Conservation (phyloP, 1,140 invertebrate species). For the Hestina assimilis region DNA sequence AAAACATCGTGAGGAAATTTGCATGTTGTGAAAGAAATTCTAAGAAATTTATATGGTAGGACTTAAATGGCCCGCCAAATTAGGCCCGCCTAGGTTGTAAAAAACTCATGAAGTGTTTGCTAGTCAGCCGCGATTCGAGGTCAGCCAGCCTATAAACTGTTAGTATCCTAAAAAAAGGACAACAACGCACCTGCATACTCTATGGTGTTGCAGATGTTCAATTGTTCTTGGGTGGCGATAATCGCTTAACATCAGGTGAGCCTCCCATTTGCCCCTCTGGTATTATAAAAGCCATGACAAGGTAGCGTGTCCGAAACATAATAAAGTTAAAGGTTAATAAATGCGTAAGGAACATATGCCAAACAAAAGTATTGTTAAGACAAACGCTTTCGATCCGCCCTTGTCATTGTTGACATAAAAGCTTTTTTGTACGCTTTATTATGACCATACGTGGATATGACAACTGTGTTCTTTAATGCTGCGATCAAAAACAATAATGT, state of each 20-base stretch:
- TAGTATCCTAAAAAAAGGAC: too few relatives aligned
- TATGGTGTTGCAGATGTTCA: too few relatives aligned
- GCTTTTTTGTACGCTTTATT: background rate
- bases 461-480: conserved; percentile 1
- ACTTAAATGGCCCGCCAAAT: too few relatives aligned
- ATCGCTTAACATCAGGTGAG: background rate
- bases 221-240: too few relatives aligned
- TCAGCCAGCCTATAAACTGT: too few relatives aligned
- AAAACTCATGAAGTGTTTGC: too few relatives aligned
- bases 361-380: background rate
- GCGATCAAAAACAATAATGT: background rate
- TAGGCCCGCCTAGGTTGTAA: too few relatives aligned
- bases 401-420: background rate
- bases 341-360: background rate
- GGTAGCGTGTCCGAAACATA: background rate
- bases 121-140: too few relatives aligned
- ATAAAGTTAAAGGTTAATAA: background rate
- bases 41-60: too few relatives aligned
- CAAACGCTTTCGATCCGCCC: background rate
- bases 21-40: too few relatives aligned
- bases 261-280: background rate
- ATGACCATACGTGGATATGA: background rate
- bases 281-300: background rate
- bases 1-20: too few relatives aligned
- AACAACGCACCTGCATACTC: too few relatives aligned